Conservation (phyloP, 2,797 vertebrate species). For the Eremophila alpestris region DNA sequence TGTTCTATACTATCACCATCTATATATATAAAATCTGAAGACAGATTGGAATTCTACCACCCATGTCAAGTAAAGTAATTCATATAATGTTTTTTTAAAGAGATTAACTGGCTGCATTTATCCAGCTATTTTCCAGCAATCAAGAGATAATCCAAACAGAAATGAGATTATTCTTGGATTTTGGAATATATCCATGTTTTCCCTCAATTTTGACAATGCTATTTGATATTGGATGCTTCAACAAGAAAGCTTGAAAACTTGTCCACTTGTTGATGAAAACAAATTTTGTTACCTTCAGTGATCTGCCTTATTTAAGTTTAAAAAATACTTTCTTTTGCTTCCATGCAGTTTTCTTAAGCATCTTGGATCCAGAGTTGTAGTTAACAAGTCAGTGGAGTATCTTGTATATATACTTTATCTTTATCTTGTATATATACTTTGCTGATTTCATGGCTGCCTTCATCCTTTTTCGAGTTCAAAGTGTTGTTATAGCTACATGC, state of each 20-base stretch:
- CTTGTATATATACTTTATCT: no score
- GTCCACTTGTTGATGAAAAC: neutral
- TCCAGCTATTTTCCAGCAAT: neutral
- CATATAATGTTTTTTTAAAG: neutral
- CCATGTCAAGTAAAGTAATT: neutral
- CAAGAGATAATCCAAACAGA: neutral
- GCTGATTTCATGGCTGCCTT: neutral
- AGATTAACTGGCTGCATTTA: neutral
- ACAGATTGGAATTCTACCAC: neutral
- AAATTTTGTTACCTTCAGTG: neutral
- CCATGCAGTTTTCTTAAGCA: neutral
- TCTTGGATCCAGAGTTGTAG: neutral
- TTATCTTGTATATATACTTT: no score
- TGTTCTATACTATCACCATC: neutral
- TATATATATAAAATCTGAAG: neutral
- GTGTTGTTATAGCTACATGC: neutral
- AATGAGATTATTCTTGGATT: neutral
- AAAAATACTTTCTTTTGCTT: neutral
- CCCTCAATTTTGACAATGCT: neutral
- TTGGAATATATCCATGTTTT: neutral
- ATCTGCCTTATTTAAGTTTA: neutral
- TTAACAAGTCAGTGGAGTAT: neutral
- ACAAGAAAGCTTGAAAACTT: neutral
- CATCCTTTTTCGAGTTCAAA: neutral
- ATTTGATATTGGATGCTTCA: neutral